phyloP scores from a whole-genome alignment of 2,797 vertebrate genomes.

The Aviceda cuculoides region DNA sequence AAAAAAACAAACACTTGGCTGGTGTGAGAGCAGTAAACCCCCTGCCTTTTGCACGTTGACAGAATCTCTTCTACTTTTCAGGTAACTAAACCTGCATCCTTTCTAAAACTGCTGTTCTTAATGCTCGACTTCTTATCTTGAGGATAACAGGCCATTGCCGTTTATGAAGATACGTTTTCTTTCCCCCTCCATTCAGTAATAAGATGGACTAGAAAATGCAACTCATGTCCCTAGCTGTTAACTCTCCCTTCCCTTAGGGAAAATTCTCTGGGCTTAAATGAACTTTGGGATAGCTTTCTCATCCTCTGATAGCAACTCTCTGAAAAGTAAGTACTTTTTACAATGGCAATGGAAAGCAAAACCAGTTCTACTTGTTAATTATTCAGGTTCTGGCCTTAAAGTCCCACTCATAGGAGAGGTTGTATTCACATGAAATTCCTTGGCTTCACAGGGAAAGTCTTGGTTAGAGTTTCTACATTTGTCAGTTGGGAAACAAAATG shows the following conservation, averaged over 20 bases:
- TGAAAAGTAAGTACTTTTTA: neutral
- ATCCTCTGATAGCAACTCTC: neutral
- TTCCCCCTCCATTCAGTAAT: neutral
- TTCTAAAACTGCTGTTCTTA: neutral
- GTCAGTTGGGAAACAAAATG: neutral
- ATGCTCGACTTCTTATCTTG: neutral
- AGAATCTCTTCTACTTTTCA: neutral
- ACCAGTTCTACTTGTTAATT: neutral
- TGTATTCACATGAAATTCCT: neutral
- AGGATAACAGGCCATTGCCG: neutral
- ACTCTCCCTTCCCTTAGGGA: neutral
- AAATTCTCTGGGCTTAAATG: neutral
- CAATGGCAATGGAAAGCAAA: neutral
- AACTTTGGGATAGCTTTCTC: neutral
- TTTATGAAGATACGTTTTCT: neutral
- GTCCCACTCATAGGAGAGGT: neutral
- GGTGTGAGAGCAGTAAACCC: neutral
- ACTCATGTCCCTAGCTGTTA: neutral
- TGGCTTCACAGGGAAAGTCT: neutral
- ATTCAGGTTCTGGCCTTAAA: neutral
- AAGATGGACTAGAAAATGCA: neutral
- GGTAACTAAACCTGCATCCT: neutral
- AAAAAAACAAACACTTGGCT: neutral
- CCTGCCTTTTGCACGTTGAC: neutral
- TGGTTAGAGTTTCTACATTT: neutral